A percentile compares a stretch with the other conserved stretches of the same genome.
Conservation (phyloP, 1,140 invertebrate species). For the Glossosoma conforme region DNA sequence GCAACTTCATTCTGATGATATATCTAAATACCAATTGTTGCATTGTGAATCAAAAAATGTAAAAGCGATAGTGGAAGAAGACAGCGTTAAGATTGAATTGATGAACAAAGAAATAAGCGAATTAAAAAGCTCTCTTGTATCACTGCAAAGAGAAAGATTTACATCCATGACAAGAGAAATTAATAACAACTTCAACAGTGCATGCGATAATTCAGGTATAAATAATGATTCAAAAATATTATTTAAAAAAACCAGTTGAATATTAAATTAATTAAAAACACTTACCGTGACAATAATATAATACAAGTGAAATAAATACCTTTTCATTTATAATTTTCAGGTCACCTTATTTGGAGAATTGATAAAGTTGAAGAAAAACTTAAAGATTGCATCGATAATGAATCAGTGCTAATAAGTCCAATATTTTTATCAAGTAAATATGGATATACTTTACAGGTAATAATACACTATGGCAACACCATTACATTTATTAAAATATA, state of each 20-base stretch:
- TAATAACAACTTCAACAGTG: background rate
- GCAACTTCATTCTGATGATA: constrained; percentile 3
- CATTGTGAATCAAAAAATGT: constrained; percentile 14
- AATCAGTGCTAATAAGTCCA: constrained; percentile 56
- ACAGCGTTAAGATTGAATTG: constrained; percentile 14
- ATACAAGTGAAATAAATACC: background rate
- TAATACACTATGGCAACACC: background rate
- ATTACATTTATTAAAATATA: background rate
- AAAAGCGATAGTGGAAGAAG: constrained; percentile 19
- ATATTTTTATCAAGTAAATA: constrained; percentile 62
- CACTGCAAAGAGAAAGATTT: constrained; percentile 6
- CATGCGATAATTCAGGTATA: constrained; percentile 6
- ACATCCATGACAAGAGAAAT: constrained; percentile 5
- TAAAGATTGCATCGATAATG: constrained; percentile 59
- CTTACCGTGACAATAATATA: background rate
- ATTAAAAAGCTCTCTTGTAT: background rate
- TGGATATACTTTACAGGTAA: constrained; percentile 65
- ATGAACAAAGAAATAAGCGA: constrained; percentile 16
- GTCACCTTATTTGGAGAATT: constrained; percentile 64
- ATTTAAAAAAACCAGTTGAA: background rate
- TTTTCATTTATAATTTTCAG: constrained; percentile 35
- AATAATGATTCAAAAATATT: background rate
- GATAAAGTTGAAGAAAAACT: constrained; percentile 59
- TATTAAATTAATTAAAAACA: background rate
- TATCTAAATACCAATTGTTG: constrained; percentile 20